phyloP scores from a whole-genome alignment of 2,113 vertebrate genomes.

The Circaetus cinerascens region DNA sequence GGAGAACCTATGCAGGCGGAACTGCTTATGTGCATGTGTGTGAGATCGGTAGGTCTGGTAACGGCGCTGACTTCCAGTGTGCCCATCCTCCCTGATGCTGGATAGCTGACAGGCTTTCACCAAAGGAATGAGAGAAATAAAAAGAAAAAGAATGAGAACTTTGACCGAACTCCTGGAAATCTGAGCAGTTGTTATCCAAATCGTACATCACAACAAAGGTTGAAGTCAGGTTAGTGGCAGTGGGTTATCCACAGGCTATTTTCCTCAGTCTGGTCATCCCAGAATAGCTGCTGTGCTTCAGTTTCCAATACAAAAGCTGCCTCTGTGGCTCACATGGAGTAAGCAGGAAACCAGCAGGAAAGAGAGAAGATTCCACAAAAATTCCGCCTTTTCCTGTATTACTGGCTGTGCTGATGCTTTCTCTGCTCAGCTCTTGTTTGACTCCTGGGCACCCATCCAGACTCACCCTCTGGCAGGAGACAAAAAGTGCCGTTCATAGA shows the following conservation, averaged over 20 bases:
- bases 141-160: background rate
- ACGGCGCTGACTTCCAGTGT: accelerated
- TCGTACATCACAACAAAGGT: background rate
- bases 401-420: background rate
- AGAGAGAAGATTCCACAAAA: conserved; percentile 57
- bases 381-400: conserved; percentile 27
- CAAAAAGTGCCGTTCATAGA: conserved; percentile 22
- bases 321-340: conserved; percentile 29
- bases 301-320: conserved; percentile 21
- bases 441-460: conserved; percentile 34
- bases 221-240: background rate
- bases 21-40: background rate
- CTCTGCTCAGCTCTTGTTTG: conserved; percentile 25
- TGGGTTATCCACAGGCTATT: background rate
- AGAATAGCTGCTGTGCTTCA: background rate
- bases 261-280: background rate
- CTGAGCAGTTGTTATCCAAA: background rate
- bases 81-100: background rate
- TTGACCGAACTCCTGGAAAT: background rate
- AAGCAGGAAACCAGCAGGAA: conserved; percentile 54
- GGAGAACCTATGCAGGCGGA: background rate
- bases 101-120: background rate
- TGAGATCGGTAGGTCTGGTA: accelerated
- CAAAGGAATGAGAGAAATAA: background rate
- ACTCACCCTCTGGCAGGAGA: background rate